These are phyloP conservation scores for Pelvicachromis taeniatus DNA, from an alignment of 2,113 vertebrate species.

Conservation along the genomic window DNA sequence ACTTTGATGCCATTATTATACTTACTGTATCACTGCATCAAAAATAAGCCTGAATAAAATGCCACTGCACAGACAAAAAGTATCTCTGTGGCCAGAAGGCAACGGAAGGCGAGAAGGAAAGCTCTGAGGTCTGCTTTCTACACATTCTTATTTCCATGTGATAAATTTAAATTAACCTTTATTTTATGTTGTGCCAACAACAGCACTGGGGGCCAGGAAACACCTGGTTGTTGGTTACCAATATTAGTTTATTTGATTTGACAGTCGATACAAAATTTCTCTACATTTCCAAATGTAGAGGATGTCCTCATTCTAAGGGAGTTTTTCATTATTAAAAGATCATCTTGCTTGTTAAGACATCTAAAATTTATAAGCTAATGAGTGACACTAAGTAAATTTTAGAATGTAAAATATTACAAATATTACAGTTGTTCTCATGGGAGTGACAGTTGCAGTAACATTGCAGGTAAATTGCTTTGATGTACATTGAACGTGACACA, in stretches of 20 bases:
- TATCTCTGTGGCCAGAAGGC: neutral
- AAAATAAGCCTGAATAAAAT: neutral
- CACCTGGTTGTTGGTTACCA: neutral
- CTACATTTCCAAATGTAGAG: neutral
- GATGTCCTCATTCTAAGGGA: neutral
- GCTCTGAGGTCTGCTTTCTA: neutral
- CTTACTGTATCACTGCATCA: neutral
- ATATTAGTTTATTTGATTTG: neutral
- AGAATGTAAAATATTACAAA: neutral
- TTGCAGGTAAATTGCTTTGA: neutral
- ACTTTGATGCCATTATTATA: slow-evolving; percentile 18
- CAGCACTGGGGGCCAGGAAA: neutral
- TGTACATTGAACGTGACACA: neutral
- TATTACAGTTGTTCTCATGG: no score
- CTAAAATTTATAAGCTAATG: neutral
- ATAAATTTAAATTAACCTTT: neutral
- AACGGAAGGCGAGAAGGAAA: neutral
- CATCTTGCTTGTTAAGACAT: neutral
- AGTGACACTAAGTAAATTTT: neutral
- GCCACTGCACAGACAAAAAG: neutral
- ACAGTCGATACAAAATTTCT: neutral
- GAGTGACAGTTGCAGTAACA: neutral
- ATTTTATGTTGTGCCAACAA: neutral
- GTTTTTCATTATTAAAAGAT: neutral
- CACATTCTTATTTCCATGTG: neutral